Evolutionary conservation across 2,797 vertebrate genomes (phyloP), one percentile per base, ranked within the genome.

Genomic region (Neopelma chrysocephalum): DNA sequence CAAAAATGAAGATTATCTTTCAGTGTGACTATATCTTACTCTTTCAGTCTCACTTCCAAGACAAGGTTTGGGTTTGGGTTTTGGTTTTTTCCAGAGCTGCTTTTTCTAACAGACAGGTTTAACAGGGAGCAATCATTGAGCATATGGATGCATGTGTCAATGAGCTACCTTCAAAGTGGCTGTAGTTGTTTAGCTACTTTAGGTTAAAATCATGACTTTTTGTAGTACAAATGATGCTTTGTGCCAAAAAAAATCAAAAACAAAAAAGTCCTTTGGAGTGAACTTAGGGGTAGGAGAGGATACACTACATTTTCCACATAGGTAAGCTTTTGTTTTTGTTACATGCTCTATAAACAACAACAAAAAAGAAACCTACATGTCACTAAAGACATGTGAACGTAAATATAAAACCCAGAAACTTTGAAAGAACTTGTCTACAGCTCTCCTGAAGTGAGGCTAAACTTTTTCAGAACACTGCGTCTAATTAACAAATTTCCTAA

Each of bases 1-100:
- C 50, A 89, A 22, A 93, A 93, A 83, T n/a, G 69, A 62, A 82
- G 51, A 58, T 72, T 69, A 25, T 23, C 40, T 96, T 94, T 94
- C 42, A 68, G 8, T 42, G 34, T 32, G 76, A 54, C 60, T 70
- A 1, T 70, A 31, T 26, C n/a, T 68, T 76, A 19, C 56, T 32
- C 48, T 75, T 53, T 8, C 50, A 62, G 9, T 54, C 81, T 42
- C 36, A 78, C 4, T 69, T 93, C 9, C 81, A 47, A 76, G 19
- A 47, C 29, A 84, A 81, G 4, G 4, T 72, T 71, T 51, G 13
- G 6, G 6, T 54, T 38, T 76, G 22, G 2, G 38, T 42, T 42
- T 9, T 8, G 11, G 31, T 26, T 60, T 36, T 77, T 65, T 77
- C 8, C 10, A 43, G 60, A 68, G 4, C 6, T 58, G 18, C 14